Evolutionary conservation across 2,888 invertebrate species (phyloP).

Genomic region (Eupithecia pulchellata): DNA sequence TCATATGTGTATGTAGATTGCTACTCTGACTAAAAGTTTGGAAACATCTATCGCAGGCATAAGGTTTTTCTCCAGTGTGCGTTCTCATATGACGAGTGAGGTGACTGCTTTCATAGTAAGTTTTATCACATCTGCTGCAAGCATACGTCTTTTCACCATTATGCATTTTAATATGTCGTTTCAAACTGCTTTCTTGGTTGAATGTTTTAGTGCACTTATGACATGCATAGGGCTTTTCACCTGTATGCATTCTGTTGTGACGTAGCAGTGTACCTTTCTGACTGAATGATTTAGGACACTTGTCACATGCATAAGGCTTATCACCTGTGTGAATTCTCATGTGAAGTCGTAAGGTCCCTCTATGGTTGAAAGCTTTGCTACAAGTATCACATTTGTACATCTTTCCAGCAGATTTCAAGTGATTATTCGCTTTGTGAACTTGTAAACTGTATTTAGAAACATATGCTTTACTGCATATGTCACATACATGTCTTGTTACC

Average conservation of each 20-base stretch:
- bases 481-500: slow-evolving; percentile 20
- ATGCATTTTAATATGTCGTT: slow-evolving; percentile 34
- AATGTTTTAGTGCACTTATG: slow-evolving; percentile 37
- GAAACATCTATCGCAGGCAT: slow-evolving; percentile 34
- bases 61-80: slow-evolving; percentile 35
- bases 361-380: slow-evolving; percentile 34
- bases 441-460: slow-evolving; percentile 33
- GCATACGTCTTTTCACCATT: slow-evolving; percentile 26
- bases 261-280: slow-evolving; percentile 28
- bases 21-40: slow-evolving; percentile 33
- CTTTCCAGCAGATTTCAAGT: slow-evolving; percentile 24
- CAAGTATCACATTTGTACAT: slow-evolving; percentile 31
- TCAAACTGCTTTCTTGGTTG: slow-evolving; percentile 32
- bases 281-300: slow-evolving; percentile 37
- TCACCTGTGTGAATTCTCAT: slow-evolving; percentile 37
- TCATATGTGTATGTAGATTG: slow-evolving; percentile 31
- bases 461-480: slow-evolving; percentile 29
- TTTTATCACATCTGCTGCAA: slow-evolving; percentile 29
- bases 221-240: slow-evolving; percentile 38
- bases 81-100: slow-evolving; percentile 32
- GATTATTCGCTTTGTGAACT: slow-evolving; percentile 29
- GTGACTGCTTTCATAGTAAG: slow-evolving; percentile 31
- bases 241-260: slow-evolving; percentile 37
- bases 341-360: slow-evolving; percentile 33
- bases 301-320: slow-evolving; percentile 37